phyloP scores from a whole-genome alignment of 2,113 vertebrate species.

The Cranoglanis bouderius region DNA sequence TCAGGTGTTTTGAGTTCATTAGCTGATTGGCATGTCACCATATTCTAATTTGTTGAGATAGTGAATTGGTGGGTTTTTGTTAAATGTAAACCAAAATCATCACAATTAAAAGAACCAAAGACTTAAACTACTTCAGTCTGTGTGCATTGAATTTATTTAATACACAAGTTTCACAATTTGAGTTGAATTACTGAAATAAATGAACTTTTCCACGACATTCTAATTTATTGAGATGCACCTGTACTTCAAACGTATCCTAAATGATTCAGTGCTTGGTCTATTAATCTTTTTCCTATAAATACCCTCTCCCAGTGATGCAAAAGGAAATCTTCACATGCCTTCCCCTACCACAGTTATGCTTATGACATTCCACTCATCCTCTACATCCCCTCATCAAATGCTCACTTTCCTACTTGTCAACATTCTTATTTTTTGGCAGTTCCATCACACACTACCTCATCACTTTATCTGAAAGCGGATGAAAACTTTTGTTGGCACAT shows the following conservation, averaged over 20 bases:
- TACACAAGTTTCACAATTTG: too few relatives aligned
- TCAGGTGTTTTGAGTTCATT: too few relatives aligned
- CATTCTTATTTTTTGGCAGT: neutral
- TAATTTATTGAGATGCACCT: too few relatives aligned
- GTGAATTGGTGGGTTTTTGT: too few relatives aligned
- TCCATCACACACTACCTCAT: neutral
- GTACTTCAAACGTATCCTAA: neutral
- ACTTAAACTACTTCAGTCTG: too few relatives aligned
- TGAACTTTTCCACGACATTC: too few relatives aligned
- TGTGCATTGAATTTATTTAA: too few relatives aligned
- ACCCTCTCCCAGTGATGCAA: neutral
- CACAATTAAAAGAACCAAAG: too few relatives aligned
- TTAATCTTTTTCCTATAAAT: neutral
- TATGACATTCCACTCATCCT: neutral
- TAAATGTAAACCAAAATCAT: too few relatives aligned
- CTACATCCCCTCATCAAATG: neutral
- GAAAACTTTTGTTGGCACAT: neutral
- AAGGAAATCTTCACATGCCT: neutral
- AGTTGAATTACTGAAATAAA: too few relatives aligned
- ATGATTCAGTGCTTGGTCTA: neutral
- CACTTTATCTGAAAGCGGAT: neutral
- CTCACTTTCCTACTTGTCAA: neutral
- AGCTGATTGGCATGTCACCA: too few relatives aligned
- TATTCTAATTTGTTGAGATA: too few relatives aligned
- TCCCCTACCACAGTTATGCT: neutral